A percentile compares a stretch with the other conserved stretches of the same genome.
Evolutionary conservation across 2,113 vertebrate species (phyloP).

Genomic region (Alligator sinensis): DNA sequence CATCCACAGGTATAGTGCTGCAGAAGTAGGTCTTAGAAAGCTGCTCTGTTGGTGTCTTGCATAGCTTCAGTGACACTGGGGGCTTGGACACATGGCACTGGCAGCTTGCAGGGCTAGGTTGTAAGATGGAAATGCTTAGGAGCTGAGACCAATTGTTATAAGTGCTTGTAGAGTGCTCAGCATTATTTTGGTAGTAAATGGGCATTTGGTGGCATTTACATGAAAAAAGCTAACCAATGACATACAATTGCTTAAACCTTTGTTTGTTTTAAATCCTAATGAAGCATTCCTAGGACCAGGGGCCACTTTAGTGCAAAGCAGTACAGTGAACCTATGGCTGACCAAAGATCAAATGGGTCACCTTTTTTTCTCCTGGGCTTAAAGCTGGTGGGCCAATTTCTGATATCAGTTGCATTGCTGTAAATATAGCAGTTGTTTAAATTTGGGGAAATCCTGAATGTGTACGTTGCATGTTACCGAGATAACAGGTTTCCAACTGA

Average conservation of each 20-base stretch:
- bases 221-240: too few relatives aligned
- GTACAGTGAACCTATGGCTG: constrained; percentile 19
- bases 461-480: rapidly evolving
- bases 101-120: not conserved
- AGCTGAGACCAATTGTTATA: not conserved
- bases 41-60: not conserved
- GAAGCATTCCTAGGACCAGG: not conserved
- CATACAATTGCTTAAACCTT: not conserved
- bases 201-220: not conserved
- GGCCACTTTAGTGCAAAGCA: constrained; percentile 5
- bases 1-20: not conserved
- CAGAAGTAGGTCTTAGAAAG: not conserved
- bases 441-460: not conserved
- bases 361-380: not conserved
- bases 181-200: not conserved
- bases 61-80: not conserved
- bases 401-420: rapidly evolving
- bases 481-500: not conserved
- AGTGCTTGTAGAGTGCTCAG: not conserved
- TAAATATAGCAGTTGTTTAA: not conserved
- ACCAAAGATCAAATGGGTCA: not conserved
- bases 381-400: not conserved
- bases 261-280: not conserved
- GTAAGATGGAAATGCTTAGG: not conserved
- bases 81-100: not conserved